Conservation (phyloP, 2,888 invertebrate species). For the Tetheella fluctuosa region DNA sequence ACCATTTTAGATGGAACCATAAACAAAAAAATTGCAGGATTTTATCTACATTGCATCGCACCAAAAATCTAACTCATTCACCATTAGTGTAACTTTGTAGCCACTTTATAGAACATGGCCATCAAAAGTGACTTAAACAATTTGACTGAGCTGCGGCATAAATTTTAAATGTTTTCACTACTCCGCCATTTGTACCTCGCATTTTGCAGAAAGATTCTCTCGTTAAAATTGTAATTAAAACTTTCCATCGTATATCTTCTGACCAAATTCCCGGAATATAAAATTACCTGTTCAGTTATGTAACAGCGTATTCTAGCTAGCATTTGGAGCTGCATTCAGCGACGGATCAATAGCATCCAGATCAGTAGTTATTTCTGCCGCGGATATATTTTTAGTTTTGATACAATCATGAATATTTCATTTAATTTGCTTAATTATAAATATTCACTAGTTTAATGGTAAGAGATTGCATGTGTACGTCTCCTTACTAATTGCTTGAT, state of each 20-base stretch:
- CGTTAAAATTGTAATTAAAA: constrained; percentile 1
- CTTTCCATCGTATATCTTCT: not conserved
- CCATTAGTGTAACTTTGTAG: not conserved
- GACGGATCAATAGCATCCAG: constrained; percentile 24
- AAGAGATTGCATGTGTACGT: no score
- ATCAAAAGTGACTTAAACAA: not conserved
- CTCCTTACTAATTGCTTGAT: no score
- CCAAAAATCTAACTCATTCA: not conserved
- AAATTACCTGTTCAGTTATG: not conserved
- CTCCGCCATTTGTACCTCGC: not conserved
- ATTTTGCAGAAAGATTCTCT: not conserved
- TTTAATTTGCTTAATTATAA: not conserved
- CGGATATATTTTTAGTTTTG: constrained; percentile 29
- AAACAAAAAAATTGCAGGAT: no score
- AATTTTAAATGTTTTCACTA: not conserved
- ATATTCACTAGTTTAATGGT: no score
- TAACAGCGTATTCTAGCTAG: not conserved
- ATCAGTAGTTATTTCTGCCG: constrained; percentile 22
- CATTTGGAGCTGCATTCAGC: constrained; percentile 12
- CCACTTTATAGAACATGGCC: not conserved
- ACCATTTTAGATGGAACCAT: no score
- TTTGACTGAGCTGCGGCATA: not conserved
- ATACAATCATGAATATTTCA: constrained; percentile 11
- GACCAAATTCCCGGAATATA: not conserved
- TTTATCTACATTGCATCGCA: no score